Base-by-base conservation (phyloP, 2,888 invertebrate species). In the Andrena dorsata region DNA sequence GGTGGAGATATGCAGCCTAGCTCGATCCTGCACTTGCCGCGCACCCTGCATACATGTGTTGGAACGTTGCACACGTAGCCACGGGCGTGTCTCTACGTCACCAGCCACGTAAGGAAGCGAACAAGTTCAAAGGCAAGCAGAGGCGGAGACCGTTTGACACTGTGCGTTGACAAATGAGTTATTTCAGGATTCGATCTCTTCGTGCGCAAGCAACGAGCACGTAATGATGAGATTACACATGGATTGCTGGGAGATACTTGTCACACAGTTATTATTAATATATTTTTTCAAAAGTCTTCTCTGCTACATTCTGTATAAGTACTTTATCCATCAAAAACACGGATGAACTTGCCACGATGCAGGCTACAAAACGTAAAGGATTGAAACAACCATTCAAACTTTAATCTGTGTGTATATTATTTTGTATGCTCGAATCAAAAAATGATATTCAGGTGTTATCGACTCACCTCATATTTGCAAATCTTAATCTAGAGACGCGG, bases 1-100 rank as follows among this genome's bases (percentile, higher is more conserved):
- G 81, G 68, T 84, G 64, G 77, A 88, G 88, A 88, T 88, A 86
- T 88, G 87, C 88, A 86, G 88, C 82, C 53, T 76, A 71, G 71
- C 76, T 81, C 75, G 83, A 81, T 80, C 78, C 73, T 85, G 82
- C 76, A 78, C 85, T 85, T 85, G 73, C 75, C 66, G 76, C 77
- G 65, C 69, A 30, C 71, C 30, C 65, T 72, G 66, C 75, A 49
- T 79, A 78, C 56, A 28, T 76, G 80, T 71, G 66, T 65, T 51
- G 81, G 53, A 53, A 82, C 65, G 72, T 79, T 73, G 68, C 71
- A 71, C 79, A 58, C 72, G 49, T 63, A 60, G 28, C 72, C 41
- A 10, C 26, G 23, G 23, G 41, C 72, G 56, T 64, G 63, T 58
- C 35, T 58, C 28, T 30, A 30, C 35, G 63, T 35, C 51, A 53